A percentile compares a stretch with the other conserved stretches of the same genome.
These are phyloP conservation scores for Arrhopalites spinosus DNA, from an alignment of 2,888 invertebrate species.

Conservation along the genomic window DNA sequence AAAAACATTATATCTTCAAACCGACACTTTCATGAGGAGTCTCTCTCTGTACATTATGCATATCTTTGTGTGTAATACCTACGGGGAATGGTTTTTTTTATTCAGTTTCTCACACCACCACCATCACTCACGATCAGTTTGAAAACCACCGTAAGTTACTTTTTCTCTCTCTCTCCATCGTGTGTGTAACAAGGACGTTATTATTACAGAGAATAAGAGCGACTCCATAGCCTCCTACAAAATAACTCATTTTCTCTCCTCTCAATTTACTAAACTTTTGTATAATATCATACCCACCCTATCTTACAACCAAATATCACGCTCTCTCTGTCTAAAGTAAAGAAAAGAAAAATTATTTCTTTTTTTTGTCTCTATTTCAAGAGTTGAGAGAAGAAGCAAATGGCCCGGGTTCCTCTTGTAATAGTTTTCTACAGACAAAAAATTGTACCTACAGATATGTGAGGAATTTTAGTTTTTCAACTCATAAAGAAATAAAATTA, in stretches of 20 bases:
- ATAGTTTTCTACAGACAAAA: too few relatives aligned
- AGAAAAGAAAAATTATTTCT: not conserved
- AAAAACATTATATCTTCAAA: constrained; percentile 7
- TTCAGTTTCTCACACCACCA: too few relatives aligned
- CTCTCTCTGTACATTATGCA: constrained; percentile 18
- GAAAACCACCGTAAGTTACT: not conserved
- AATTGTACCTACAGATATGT: too few relatives aligned
- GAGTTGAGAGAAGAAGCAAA: too few relatives aligned
- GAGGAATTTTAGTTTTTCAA: too few relatives aligned
- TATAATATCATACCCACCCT: not conserved
- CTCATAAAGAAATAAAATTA: too few relatives aligned
- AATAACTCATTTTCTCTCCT: constrained; percentile 25
- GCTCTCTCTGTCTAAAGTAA: not conserved
- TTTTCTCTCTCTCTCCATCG: not conserved
- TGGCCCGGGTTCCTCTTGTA: too few relatives aligned
- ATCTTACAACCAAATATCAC: not conserved
- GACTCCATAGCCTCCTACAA: not conserved
- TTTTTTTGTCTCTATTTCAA: not conserved
- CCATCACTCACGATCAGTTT: too few relatives aligned
- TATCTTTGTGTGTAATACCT: not conserved
- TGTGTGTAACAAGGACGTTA: not conserved
- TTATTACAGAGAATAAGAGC: not conserved
- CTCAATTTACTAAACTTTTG: constrained; percentile 11
- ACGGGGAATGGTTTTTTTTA: not conserved
- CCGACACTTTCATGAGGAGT: constrained; percentile 11